Evolutionary conservation across 2,113 vertebrate genomes (phyloP).

Genomic region (Notarius quadriscutis): DNA sequence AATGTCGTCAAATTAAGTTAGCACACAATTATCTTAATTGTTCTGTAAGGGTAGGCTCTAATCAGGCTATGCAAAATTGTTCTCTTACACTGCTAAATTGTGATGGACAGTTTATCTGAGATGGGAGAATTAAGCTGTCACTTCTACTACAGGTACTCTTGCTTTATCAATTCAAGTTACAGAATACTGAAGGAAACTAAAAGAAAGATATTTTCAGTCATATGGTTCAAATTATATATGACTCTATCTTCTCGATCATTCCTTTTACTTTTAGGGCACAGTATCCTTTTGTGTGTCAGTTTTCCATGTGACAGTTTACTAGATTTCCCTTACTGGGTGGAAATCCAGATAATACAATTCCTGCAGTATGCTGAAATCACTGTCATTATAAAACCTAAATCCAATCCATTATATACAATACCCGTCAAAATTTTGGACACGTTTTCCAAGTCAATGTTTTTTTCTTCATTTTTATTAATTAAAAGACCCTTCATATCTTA

Average conservation of each 20-base stretch:
- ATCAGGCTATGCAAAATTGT: constrained; percentile 91
- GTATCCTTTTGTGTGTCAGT: background rate
- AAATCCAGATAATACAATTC: constrained; percentile 33
- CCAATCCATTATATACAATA: background rate
- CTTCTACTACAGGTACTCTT: constrained; percentile 39
- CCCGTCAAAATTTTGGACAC: no score
- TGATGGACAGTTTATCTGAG: constrained; percentile 85
- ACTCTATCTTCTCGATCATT: background rate
- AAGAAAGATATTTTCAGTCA: constrained; percentile 37
- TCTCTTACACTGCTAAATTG: constrained; percentile 84
- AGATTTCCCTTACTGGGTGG: constrained; percentile 6
- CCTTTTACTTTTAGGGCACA: background rate
- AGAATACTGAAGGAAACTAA: constrained; percentile 19
- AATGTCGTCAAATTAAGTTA: constrained; percentile 93
- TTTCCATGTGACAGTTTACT: constrained; percentile 11
- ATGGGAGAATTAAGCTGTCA: constrained; percentile 74
- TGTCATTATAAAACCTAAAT: constrained; percentile 18
- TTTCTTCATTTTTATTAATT: no score
- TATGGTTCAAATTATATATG: constrained; percentile 18
- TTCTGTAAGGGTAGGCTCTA: constrained; percentile 90
- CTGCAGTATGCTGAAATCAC: constrained; percentile 23
- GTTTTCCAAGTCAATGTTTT: no score
- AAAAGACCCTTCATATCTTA: no score
- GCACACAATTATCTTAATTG: constrained; percentile 88
- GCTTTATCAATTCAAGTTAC: constrained; percentile 38